Evolutionary conservation across 2,797 vertebrate species (phyloP).

Genomic region (Semaprochilodus insignis): DNA sequence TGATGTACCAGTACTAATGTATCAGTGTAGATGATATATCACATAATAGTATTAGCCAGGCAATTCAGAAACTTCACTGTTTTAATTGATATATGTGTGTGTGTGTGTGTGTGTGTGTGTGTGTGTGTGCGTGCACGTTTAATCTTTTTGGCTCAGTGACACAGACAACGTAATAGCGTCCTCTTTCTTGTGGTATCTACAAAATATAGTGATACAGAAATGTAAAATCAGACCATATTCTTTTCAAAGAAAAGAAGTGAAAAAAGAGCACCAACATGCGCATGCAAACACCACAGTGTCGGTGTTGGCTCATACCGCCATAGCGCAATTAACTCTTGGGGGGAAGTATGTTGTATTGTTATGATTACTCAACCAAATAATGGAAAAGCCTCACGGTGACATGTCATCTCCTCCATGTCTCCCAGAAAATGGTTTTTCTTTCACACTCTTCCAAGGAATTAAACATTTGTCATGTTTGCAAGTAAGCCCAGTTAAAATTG

Average conservation of each 20-base stretch:
- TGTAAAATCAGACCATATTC: constrained; percentile 22
- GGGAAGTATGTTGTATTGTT: constrained; percentile 78
- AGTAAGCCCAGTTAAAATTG: constrained; percentile 51
- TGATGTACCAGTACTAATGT: no score
- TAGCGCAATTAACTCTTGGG: constrained; percentile 72
- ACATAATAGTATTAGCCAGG: no score
- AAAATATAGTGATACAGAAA: constrained; percentile 13
- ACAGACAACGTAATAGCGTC: constrained; percentile 31
- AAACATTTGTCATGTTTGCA: constrained; percentile 62
- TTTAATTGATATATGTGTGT: constrained; percentile 10
- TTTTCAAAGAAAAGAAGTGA: constrained; percentile 3
- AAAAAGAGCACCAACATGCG: constrained; percentile 17
- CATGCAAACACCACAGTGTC: constrained; percentile 63
- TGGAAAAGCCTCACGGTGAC: constrained; percentile 81
- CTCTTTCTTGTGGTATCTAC: constrained; percentile 25
- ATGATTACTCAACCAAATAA: constrained; percentile 85
- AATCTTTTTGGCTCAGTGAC: constrained; percentile 37
- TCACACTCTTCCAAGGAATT: constrained; percentile 55
- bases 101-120: not conserved
- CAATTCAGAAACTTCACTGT: not conserved
- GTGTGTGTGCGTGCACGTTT: constrained; percentile 16
- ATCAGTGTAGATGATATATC: no score
- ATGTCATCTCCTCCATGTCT: constrained; percentile 72
- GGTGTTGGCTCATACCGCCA: constrained; percentile 48
- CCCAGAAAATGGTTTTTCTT: constrained; percentile 64